These are phyloP conservation scores for Peribatodes rhomboidaria DNA, from an alignment of 2,888 invertebrate species.

Conservation along the genomic window DNA sequence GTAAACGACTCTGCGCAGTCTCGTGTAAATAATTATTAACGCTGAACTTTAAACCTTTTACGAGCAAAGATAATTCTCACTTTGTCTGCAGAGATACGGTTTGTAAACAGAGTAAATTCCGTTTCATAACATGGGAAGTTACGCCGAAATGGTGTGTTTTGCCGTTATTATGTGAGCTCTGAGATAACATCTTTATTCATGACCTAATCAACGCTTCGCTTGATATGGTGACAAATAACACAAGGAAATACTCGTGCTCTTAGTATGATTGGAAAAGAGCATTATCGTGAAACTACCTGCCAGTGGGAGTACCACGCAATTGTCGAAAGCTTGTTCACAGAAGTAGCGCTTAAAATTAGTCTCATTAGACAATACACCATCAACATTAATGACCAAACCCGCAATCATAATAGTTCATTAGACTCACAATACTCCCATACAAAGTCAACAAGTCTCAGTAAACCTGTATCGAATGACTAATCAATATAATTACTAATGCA, in stretches of 20 bases:
- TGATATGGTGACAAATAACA: conserved; percentile 4
- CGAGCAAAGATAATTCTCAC: conserved; percentile 49
- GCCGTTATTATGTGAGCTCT: conserved; percentile 8
- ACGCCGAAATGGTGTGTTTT: conserved; percentile 29
- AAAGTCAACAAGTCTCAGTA: conserved; percentile 38
- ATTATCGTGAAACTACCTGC: not conserved
- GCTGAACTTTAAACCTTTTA: conserved; percentile 51
- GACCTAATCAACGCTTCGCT: conserved; percentile 18
- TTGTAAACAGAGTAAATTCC: conserved; percentile 38
- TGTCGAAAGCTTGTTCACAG: not conserved
- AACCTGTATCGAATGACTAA: conserved; percentile 41
- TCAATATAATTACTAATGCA: conserved; percentile 44
- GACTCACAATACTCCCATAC: conserved; percentile 25
- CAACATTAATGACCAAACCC: conserved; percentile 7
- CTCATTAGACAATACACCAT: conserved; percentile 13
- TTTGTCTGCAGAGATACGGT: conserved; percentile 46
- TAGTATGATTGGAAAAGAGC: not conserved
- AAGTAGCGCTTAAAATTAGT: not conserved
- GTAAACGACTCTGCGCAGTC: conserved; percentile 55
- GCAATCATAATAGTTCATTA: conserved; percentile 27
- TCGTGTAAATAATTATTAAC: conserved; percentile 57
- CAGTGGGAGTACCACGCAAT: not conserved
- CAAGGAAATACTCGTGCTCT: not conserved
- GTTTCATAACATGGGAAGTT: conserved; percentile 32
- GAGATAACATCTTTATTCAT: conserved; percentile 25